A percentile compares a stretch with the other conserved stretches of the same genome.
phyloP scores from a whole-genome alignment of 2,888 invertebrate genomes.

The Branchellion lobata region DNA sequence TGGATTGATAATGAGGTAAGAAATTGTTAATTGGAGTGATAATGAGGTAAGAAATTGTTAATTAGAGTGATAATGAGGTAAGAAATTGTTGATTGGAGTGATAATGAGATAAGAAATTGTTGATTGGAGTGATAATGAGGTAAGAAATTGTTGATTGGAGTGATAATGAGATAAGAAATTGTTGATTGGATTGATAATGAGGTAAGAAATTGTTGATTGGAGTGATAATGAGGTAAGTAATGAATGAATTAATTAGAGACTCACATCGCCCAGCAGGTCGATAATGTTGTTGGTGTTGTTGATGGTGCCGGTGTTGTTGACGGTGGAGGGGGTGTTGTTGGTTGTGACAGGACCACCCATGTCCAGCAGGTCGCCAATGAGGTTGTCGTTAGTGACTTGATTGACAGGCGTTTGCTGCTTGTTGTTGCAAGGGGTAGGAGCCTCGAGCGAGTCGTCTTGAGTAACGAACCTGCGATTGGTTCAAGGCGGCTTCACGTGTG shows the following conservation, averaged over 20 bases:
- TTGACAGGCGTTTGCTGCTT: neutral
- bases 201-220: no score
- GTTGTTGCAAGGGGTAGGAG: neutral
- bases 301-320: neutral
- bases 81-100: neutral
- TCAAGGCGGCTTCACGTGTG: no score
- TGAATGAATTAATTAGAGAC: no score
- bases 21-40: no score
- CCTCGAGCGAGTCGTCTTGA: slow-evolving; percentile 30
- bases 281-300: slow-evolving; percentile 59
- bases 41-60: neutral
- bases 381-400: slow-evolving; percentile 74
- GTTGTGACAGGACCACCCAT: slow-evolving; percentile 78
- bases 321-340: neutral
- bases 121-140: neutral
- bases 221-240: no score
- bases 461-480: slow-evolving; percentile 13
- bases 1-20: no score
- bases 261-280: slow-evolving; percentile 74
- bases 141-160: no score
- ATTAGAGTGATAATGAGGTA: neutral
- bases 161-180: no score
- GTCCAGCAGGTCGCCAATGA: slow-evolving; percentile 92
- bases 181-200: no score
- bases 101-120: no score